These are phyloP conservation scores for Gobiocypris rarus DNA, from an alignment of 2,113 vertebrate genomes.

Conservation along the genomic window DNA sequence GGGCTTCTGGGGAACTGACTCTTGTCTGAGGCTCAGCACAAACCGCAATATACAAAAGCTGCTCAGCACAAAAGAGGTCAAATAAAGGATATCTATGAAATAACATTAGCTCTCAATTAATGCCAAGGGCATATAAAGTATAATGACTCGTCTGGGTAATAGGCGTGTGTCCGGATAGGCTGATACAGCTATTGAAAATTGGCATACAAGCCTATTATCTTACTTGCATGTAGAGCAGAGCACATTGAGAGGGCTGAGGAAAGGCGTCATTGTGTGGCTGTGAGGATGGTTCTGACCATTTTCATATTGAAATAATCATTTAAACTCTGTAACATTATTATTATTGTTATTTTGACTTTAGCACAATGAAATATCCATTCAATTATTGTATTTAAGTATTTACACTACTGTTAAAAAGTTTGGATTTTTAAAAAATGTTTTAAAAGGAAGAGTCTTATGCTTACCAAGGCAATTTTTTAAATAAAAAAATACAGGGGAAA, in stretches of 20 bases:
- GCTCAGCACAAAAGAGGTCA: conserved; percentile 44
- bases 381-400: neutral
- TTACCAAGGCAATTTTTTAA: neutral
- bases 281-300: neutral
- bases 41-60: conserved; percentile 28
- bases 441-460: neutral
- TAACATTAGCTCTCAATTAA: conserved; percentile 56
- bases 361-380: neutral
- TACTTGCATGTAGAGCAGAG: conserved; percentile 1
- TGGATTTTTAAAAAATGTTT: neutral
- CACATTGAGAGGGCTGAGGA: neutral
- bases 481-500: neutral
- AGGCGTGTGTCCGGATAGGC: conserved; percentile 7
- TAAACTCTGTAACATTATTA: neutral
- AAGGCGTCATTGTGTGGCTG: neutral
- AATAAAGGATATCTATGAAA: conserved; percentile 58
- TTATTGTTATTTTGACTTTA: neutral
- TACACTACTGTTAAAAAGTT: neutral
- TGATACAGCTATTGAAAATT: conserved; percentile 40
- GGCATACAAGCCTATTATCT: conserved; percentile 11
- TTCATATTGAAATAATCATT: neutral
- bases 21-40: conserved; percentile 60
- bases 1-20: conserved; percentile 65
- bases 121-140: conserved; percentile 55
- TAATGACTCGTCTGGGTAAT: conserved; percentile 38